These are phyloP conservation scores for Acanthosepion lycidas DNA, from an alignment of 2,888 invertebrate genomes.

Conservation along the genomic window DNA sequence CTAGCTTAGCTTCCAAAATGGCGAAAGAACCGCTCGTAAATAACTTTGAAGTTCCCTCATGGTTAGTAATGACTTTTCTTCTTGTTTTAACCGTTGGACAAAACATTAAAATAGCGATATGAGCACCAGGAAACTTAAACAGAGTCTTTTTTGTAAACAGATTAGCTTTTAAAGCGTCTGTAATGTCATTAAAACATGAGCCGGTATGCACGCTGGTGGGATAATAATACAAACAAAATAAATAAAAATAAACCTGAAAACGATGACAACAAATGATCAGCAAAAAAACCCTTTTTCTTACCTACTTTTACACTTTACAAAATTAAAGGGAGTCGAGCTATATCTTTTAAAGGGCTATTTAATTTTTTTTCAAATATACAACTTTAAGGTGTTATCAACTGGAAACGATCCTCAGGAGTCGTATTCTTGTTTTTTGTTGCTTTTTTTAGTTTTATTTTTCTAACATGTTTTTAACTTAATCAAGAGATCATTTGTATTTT, in stretches of 20 bases:
- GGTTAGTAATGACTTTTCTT: slow-evolving; percentile 78
- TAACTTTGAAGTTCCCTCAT: slow-evolving; percentile 89
- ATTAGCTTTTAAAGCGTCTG: background rate
- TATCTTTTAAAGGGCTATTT: too few relatives aligned
- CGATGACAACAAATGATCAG: background rate
- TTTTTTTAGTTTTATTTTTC: too few relatives aligned
- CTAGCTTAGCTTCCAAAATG: slow-evolving; percentile 49
- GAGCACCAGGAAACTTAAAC: background rate
- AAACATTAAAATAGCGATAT: background rate
- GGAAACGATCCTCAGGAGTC: too few relatives aligned
- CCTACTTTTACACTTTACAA: too few relatives aligned
- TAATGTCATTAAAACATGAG: background rate
- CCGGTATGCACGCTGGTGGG: background rate
- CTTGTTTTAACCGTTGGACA: background rate
- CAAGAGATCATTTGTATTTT: too few relatives aligned
- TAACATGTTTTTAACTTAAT: too few relatives aligned
- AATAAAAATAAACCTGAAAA: background rate
- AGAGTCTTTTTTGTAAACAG: background rate
- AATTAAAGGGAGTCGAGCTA: too few relatives aligned
- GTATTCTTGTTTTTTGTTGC: too few relatives aligned
- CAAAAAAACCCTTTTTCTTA: too few relatives aligned
- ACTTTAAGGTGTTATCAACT: too few relatives aligned
- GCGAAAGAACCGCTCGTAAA: slow-evolving; percentile 74
- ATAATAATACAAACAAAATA: background rate
- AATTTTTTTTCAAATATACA: too few relatives aligned